Base-by-base conservation (phyloP, 2,113 vertebrate species). In the Bothrops jararaca region DNA sequence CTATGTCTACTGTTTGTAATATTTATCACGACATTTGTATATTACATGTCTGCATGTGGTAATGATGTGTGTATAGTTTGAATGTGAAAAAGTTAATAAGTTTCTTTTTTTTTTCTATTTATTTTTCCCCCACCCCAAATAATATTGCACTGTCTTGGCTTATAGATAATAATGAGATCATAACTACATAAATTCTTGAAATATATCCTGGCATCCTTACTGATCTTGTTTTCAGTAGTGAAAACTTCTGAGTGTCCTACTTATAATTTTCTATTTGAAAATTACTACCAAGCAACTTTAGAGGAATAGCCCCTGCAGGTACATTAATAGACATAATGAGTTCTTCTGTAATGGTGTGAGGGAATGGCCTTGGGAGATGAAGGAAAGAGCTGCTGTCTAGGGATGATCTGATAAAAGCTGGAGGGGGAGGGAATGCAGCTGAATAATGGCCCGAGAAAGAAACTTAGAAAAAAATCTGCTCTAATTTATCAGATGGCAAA, bases 1-100 rank as follows among this genome's bases (percentile, higher is more conserved):
- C 85, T 95, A 45, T 93, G 88, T 94, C 89, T 93, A 93, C 20
- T 22, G 34, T 80, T 80, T 93, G 86, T 95, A 95, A 92, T 90
- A 97, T 97, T 97, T 94, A 95, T 95, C 91, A 85, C 5, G 57
- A 53, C 56, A 94, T 94, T 94, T 94, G 95, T 26, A 95, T 95
- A 94, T 42, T 88, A 91, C 94, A 15, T 91, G 50, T 7, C 4
- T 89, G 97, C 93, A 86, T 85, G 93, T 94, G 93, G 86, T 26
- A 56, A 91, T 87, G 85, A 11, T 60, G 34, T 52, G n/a, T 50
- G 20, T 87, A 22, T 26, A 89, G 42, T 89, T 15, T 48, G 39
- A 92, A 89, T 29, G 18, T 80, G 20, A 42, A 92, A 93, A 93
- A 94, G 96, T 95, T 45, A 60, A 96, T 97, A 96, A 96, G 95